These are phyloP conservation scores for Pagetopsis macropterus DNA, from an alignment of 2,797 vertebrate species.

Conservation along the genomic window DNA sequence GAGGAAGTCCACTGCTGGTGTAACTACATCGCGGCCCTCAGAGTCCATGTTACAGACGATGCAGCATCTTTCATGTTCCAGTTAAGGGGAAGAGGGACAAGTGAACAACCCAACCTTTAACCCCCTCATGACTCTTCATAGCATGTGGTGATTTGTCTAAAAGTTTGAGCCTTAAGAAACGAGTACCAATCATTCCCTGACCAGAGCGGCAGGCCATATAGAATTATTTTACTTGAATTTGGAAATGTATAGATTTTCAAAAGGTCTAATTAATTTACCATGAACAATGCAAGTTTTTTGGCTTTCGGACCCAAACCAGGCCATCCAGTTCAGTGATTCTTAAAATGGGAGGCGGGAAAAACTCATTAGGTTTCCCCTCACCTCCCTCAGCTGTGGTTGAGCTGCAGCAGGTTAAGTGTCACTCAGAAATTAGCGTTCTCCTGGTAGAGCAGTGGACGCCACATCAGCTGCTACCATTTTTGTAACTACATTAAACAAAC, in stretches of 20 bases:
- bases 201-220: conserved; percentile 43
- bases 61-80: conserved; percentile 83
- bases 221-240: conserved; percentile 57
- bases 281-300: conserved; percentile 63
- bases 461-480: conserved; percentile 87
- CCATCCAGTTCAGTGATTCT: conserved; percentile 92
- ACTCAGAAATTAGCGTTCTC: conserved; percentile 84
- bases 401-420: conserved; percentile 85
- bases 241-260: conserved; percentile 50
- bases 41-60: conserved; percentile 63
- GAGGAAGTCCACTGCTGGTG: conserved; percentile 75
- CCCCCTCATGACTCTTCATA: conserved; percentile 62
- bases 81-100: conserved; percentile 75
- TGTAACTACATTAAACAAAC: conserved; percentile 91
- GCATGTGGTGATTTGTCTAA: conserved; percentile 74
- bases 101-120: conserved; percentile 77
- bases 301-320: conserved; percentile 83
- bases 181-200: conserved; percentile 56
- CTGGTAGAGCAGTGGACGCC: conserved; percentile 82
- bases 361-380: conserved; percentile 74
- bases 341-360: conserved; percentile 77
- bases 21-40: conserved; percentile 68
- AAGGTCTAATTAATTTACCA: conserved; percentile 64
- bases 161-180: conserved; percentile 56
- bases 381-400: conserved; percentile 79